These are phyloP conservation scores for Nomada fabriciana DNA, from an alignment of 2,888 invertebrate genomes.

Conservation along the genomic window DNA sequence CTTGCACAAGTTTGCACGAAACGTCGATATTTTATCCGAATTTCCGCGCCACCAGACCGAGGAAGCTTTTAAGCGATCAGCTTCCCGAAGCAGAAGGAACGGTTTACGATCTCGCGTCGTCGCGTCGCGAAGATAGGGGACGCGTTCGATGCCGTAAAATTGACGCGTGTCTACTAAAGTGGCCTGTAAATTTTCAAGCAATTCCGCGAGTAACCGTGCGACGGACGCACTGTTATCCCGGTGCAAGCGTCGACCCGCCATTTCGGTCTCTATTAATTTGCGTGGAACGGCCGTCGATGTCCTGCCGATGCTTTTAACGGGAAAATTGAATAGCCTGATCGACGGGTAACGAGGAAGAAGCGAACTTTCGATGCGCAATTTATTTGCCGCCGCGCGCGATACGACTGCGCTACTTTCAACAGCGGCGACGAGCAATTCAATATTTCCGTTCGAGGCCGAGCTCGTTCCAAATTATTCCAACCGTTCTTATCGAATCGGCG, in stretches of 20 bases:
- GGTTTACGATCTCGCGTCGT: conserved; percentile 2
- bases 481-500: conserved; percentile 29
- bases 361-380: no score
- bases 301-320: not conserved
- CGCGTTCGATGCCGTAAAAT: conserved; percentile 49
- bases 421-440: no score
- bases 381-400: no score
- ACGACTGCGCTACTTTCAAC: no score
- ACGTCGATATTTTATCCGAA: conserved; percentile 2
- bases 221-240: conserved; percentile 13
- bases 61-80: not conserved
- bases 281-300: conserved; percentile 20
- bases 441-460: not conserved
- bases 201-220: conserved; percentile 11
- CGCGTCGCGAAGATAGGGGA: conserved; percentile 4
- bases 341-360: no score
- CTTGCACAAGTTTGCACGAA: no score
- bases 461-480: conserved; percentile 42
- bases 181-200: conserved; percentile 50
- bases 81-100: not conserved
- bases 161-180: conserved; percentile 51
- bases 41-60: not conserved
- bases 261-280: conserved; percentile 16
- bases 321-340: not conserved
- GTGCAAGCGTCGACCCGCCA: not conserved